A percentile compares a stretch with the other conserved stretches of the same genome.
These are phyloP conservation scores for Onychostoma macrolepis DNA, from an alignment of 2,113 vertebrate genomes.

Conservation along the genomic window DNA sequence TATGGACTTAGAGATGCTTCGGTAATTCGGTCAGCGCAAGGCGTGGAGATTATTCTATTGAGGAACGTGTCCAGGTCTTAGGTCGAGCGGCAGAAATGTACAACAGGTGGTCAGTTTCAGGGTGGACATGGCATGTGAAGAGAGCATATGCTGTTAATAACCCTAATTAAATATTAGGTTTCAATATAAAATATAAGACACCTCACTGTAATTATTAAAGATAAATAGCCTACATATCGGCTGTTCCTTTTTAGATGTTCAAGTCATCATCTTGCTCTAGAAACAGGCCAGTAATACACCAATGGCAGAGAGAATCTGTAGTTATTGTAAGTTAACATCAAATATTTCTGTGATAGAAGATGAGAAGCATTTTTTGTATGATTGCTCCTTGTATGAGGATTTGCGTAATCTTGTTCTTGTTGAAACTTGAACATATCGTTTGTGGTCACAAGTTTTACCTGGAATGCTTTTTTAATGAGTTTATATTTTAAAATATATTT, in stretches of 20 bases:
- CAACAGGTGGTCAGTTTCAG: slow-evolving; percentile 43
- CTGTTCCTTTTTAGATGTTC: no score
- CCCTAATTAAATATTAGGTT: not conserved
- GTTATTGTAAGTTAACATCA: no score
- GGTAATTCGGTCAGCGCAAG: slow-evolving; percentile 62
- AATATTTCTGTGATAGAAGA: no score
- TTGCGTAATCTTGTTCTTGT: no score
- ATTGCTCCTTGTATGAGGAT: no score
- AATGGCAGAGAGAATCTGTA: no score
- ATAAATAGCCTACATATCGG: not conserved
- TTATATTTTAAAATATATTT: not conserved
- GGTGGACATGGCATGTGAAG: not conserved
- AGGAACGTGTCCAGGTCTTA: not conserved
- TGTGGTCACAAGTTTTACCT: not conserved
- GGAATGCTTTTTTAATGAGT: not conserved
- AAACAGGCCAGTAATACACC: no score
- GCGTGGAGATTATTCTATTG: slow-evolving; percentile 54
- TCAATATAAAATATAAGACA: slow-evolving; percentile 2
- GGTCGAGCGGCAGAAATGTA: not conserved
- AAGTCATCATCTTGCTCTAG: no score
- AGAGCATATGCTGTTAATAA: not conserved
- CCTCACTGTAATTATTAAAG: not conserved
- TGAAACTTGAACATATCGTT: no score
- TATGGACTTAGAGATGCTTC: slow-evolving; percentile 75
- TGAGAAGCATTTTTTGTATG: no score